A percentile compares a stretch with the other conserved stretches of the same genome.
Evolutionary conservation across 2,797 vertebrate genomes (phyloP).

Genomic region (Falco peregrinus): DNA sequence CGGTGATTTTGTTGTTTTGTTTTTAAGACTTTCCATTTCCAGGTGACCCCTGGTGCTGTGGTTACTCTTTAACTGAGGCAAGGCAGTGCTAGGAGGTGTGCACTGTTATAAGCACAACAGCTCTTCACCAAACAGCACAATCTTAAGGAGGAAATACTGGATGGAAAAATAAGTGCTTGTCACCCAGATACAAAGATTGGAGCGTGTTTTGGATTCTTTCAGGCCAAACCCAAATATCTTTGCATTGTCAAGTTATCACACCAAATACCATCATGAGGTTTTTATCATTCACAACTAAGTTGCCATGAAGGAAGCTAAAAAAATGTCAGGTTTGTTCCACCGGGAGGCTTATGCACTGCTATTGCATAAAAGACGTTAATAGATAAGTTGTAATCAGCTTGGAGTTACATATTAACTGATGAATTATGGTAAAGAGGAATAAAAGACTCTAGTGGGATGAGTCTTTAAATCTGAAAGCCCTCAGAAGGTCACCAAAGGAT

Average conservation of each 20-base stretch:
- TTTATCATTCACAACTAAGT: slow-evolving; percentile 14
- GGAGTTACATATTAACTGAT: slow-evolving; percentile 70
- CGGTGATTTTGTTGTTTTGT: background rate
- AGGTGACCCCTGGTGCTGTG: slow-evolving; percentile 45
- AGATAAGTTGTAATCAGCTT: slow-evolving; percentile 68
- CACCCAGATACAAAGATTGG: slow-evolving; percentile 56
- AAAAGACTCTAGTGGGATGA: slow-evolving; percentile 54
- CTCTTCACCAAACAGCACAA: slow-evolving; percentile 61
- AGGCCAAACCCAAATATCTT: slow-evolving; percentile 60
- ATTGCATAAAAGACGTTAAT: slow-evolving; percentile 53
- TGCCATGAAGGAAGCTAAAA: slow-evolving; percentile 27
- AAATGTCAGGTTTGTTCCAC: background rate
- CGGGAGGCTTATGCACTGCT: background rate
- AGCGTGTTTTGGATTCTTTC: slow-evolving; percentile 64
- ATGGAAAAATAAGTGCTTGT: slow-evolving; percentile 62
- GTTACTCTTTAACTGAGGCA: slow-evolving; percentile 51
- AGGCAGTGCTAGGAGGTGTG: slow-evolving; percentile 29
- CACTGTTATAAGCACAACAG: slow-evolving; percentile 32
- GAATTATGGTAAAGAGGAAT: slow-evolving; percentile 51
- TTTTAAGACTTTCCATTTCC: slow-evolving; percentile 62
- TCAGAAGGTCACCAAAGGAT: slow-evolving; percentile 69
- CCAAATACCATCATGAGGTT: slow-evolving; percentile 30
- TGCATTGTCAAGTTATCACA: slow-evolving; percentile 53
- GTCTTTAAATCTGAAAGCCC: slow-evolving; percentile 57
- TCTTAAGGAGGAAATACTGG: slow-evolving; percentile 71